Base-by-base conservation (phyloP, 2,888 invertebrate genomes). In the Neoitamus cyanurus region DNA sequence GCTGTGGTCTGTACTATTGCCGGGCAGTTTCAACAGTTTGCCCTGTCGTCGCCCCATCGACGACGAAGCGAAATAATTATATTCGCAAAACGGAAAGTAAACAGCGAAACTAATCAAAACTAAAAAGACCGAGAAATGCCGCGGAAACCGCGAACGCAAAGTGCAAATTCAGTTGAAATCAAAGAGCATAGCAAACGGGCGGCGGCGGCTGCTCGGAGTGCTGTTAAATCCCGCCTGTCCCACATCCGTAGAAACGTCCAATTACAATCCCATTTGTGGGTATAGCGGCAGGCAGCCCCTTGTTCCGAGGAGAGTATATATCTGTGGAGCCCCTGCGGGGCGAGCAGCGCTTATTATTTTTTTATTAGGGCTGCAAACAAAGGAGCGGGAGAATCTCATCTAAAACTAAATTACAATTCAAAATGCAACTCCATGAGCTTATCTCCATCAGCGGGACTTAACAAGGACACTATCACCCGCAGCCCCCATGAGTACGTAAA, bases 351-450 rank as follows among this genome's bases (percentile, higher is more conserved):
- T 58, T 58, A 58, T 58, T 58, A 58, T 58, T 58, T 25, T 58
- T 58, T 58, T 58, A 58, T 58, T 58, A 58, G 25, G 6, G 9
- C 25, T 58, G 58, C 58, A 58, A 58, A 58, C 58, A 58, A 48
- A 58, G 58, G 58, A 58, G 58, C 58, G 25, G 42, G 37, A 37
- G 42, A 37, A 75, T 75, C 75, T 75, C 42, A 20, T 75, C 37
- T 75, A 46, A 75, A 75, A 75, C 42, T 75, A 42, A 75, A 75
- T 75, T 75, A 75, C 75, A 37, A 75, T 42, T 75, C 75, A 75
- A 75, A 75, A 75, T 37, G 75, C 75, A 75, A 75, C 42, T 75
- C 34, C 75, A 75, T 42, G 25, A 75, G 75, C 75, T 75, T 75
- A 75, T 75, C 75, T 37, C 75, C 42, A 42, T 37, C 42, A 42